Base-by-base conservation (phyloP, 2,797 vertebrate species). In the Astyanax mexicanus region DNA sequence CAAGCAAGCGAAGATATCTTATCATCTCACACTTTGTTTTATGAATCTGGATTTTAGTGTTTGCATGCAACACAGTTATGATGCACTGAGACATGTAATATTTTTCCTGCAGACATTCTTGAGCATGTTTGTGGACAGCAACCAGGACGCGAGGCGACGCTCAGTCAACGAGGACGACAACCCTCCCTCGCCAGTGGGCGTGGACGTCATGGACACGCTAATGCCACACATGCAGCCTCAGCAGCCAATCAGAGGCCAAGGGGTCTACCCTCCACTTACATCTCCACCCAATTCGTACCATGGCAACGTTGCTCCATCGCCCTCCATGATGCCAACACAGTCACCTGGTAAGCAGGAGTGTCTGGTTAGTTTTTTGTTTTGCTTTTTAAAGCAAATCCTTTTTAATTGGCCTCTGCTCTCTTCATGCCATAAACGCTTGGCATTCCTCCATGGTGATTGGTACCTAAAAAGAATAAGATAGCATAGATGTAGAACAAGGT, bases 111-210 rank as follows among this genome's bases (percentile, higher is more conserved):
- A 99, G 98, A 98, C 98, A 0, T 99, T 99, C 90, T 92, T 99
- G 83, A 99, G 98, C 91, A 99, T 98, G 97, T 99, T 99, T 89
- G 98, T 99, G 69, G 98, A 99, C 90, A 96, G 96, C 88, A 99
- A 97, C 90, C 97, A 99, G 89, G 98, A 99, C 68, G 96, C 97
- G 74, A 94, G 97, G 73, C 92, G 98, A 29, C 95, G 98, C 38
- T 99, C 98, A 0, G 94, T 99, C 81, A 99, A 97, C 47, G 98
- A 99, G 79, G 98, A 99, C 0, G 98, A 99, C 87, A 99, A 99
- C 86, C 98, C 98, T 0, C 98, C 98, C 23, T 99, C 98, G 69
- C 98, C 98, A 13, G 95, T 98, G 42, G 96, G 96, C 35, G 95
- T 93, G 1, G 97, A 99, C 67, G 90, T 96, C 91, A 97, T 97